phyloP scores from a whole-genome alignment of 2,888 invertebrate species.

The Agrilus cyanescens region DNA sequence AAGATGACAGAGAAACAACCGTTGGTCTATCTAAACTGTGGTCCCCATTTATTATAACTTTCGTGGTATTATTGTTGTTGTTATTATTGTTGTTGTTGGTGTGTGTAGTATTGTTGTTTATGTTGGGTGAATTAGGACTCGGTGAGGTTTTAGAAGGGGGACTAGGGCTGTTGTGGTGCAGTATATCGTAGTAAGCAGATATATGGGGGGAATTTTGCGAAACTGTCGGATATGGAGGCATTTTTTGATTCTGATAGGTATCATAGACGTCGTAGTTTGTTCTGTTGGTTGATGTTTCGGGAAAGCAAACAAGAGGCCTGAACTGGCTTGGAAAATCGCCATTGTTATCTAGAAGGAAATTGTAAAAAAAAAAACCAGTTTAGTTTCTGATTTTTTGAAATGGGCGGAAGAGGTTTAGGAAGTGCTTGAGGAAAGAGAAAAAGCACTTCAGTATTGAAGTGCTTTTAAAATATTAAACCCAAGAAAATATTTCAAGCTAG shows the following conservation, averaged over 20 bases:
- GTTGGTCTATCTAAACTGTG: slow-evolving; percentile 29
- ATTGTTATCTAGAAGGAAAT: slow-evolving; percentile 22
- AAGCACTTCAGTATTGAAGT: too few species aligned
- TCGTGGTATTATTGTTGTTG: slow-evolving; percentile 20
- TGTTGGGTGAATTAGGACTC: slow-evolving; percentile 29
- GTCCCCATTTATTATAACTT: slow-evolving; percentile 29
- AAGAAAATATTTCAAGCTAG: too few species aligned
- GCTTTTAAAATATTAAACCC: too few species aligned
- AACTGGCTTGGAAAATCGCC: slow-evolving; percentile 22
- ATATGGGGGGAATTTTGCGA: slow-evolving; percentile 25
- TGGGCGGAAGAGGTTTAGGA: too few species aligned
- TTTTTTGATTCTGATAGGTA: slow-evolving; percentile 18
- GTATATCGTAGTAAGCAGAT: slow-evolving; percentile 24
- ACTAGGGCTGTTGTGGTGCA: slow-evolving; percentile 28
- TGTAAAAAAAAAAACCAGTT: slow-evolving; percentile 7
- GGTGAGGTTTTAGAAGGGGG: slow-evolving; percentile 27
- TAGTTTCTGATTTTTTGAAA: not conserved
- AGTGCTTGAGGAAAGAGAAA: too few species aligned
- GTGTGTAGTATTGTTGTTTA: slow-evolving; percentile 24
- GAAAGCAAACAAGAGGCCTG: slow-evolving; percentile 18
- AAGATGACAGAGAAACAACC: slow-evolving; percentile 31
- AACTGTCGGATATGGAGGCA: slow-evolving; percentile 28
- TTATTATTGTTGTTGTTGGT: slow-evolving; percentile 21
- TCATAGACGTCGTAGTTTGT: slow-evolving; percentile 21
- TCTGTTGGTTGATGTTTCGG: slow-evolving; percentile 19